These are phyloP conservation scores for Lethenteron camtschaticum DNA, from an alignment of 2,113 vertebrate genomes.

Conservation along the genomic window DNA sequence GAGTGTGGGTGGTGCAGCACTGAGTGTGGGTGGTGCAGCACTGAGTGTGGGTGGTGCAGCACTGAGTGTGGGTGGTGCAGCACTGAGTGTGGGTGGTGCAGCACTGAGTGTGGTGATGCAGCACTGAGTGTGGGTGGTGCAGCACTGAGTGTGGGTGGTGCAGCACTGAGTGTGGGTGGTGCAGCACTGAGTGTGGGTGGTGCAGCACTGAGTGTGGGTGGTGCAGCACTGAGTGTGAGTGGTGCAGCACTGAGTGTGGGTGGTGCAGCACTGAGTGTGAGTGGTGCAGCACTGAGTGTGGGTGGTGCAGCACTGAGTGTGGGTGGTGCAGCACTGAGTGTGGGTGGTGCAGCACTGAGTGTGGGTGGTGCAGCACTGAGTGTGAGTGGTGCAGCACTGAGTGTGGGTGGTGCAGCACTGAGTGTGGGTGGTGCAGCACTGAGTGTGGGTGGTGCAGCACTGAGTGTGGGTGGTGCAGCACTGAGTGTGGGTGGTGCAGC, in stretches of 20 bases:
- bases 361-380: background rate
- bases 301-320: background rate
- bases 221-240: background rate
- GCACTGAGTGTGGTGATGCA: background rate
- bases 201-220: background rate
- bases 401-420: background rate
- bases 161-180: background rate
- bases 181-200: background rate
- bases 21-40: background rate
- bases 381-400: background rate
- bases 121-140: background rate
- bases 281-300: background rate
- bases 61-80: background rate
- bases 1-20: too few relatives aligned
- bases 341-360: background rate
- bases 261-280: background rate
- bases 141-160: background rate
- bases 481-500: too few relatives aligned
- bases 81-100: background rate
- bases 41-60: background rate
- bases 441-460: background rate
- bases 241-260: background rate
- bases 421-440: background rate
- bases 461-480: background rate
- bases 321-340: background rate